Evolutionary conservation across 2,888 invertebrate species (phyloP), one percentile per base, ranked within the genome.

Genomic region (Temnothorax unifasciatus): DNA sequence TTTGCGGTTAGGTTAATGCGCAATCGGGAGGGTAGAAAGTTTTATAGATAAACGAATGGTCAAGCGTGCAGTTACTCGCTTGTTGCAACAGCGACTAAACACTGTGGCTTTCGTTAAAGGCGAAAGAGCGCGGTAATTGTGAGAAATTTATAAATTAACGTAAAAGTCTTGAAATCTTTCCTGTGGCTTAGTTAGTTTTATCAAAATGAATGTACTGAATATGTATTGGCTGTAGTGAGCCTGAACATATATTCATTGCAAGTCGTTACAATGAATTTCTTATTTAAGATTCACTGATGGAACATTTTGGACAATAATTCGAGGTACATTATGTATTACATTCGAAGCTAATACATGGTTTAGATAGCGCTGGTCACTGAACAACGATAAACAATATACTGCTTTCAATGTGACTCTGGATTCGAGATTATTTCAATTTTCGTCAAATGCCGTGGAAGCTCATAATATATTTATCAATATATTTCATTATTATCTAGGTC

Each of bases 381-480:
- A 52, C 50, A 76, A 18, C 21, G 50, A 11, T 47, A 21, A 64
- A 41, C 38, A 41, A 50, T 75, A 18, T 21, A 25, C 18, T 41
- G n/a, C 61, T 0, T 47, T 75, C n/a, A n/a, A n/a, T 18, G 25
- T 34, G 15, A 38, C 25, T 54, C 25, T 66, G 25, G 15, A 77
- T 44, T 71, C 52, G 41, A 47, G 18, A 47, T 82, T 44, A 71
- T 82, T 89, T 76, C 87, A 87, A 89, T 87, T 89, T 87, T 76
- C 82, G 74, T 82, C 83, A 86, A 83, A 84, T 82, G 71, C 82
- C 77, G 69, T 83, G 82, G 41, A 64, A 86, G 82, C 86, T 69
- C 59, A 74, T 81, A 87, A 87, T 86, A 85, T 87, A 68, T 86
- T 86, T 88, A 84, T 82, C 87, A 85, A 87, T 87, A 90, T 90